Percentiles rank a stretch among this genome's conserved stretches.
These are phyloP conservation scores for Anticlea derivata DNA, from an alignment of 2,888 invertebrate species.

Conservation along the genomic window DNA sequence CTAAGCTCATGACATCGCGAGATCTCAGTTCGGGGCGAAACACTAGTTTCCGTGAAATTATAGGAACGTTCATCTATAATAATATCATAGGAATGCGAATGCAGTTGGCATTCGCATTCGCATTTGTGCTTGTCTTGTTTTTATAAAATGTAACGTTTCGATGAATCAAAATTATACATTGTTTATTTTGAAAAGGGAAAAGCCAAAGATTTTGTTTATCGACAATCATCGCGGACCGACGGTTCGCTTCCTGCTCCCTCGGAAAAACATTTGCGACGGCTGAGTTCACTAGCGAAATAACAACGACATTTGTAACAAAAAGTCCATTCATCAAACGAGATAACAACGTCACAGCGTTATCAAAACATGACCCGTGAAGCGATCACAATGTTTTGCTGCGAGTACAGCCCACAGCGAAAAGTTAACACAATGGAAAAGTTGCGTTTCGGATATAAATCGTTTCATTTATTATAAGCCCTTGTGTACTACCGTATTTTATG, in stretches of 20 bases:
- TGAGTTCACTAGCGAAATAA: conserved; percentile 72
- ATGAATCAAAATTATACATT: conserved; percentile 26
- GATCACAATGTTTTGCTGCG: conserved; percentile 74
- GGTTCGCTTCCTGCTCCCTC: conserved; percentile 45
- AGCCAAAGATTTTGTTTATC: conserved; percentile 35
- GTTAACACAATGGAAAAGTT: conserved; percentile 73
- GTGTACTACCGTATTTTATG: conserved; percentile 42
- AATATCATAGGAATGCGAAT: no score
- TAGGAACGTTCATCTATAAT: no score
- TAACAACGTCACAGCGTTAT: conserved; percentile 79
- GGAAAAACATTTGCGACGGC: conserved; percentile 55
- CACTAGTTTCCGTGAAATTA: no score
- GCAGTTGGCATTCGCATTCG: neutral
- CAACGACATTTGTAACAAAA: conserved; percentile 79
- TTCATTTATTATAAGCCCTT: conserved; percentile 60
- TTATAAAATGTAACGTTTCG: conserved; percentile 5
- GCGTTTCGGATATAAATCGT: conserved; percentile 61
- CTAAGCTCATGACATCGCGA: no score
- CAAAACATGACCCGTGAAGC: conserved; percentile 78
- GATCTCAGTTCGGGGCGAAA: no score
- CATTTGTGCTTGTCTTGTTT: conserved; percentile 12
- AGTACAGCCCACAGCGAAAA: conserved; percentile 63
- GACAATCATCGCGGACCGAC: conserved; percentile 35
- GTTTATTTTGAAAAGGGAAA: conserved; percentile 29
- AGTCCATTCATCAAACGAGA: conserved; percentile 80